These are phyloP conservation scores for Metallyticus violacea DNA, from an alignment of 2,888 invertebrate genomes.

Conservation along the genomic window DNA sequence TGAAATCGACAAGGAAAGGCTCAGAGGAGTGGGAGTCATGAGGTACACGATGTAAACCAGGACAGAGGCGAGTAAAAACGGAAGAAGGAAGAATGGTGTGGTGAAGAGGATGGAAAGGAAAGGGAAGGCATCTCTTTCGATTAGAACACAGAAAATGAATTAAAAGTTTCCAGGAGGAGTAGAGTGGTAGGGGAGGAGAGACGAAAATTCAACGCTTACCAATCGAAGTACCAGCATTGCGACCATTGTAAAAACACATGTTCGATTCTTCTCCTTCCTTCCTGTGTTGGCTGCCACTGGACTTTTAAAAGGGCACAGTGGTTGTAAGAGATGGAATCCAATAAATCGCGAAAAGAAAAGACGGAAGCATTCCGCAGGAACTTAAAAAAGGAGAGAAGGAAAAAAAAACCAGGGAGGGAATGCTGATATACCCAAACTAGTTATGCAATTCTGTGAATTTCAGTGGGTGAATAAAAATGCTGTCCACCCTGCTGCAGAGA, in stretches of 20 bases:
- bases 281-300: background rate
- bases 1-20: background rate
- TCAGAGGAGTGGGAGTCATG: background rate
- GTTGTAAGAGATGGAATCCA: background rate
- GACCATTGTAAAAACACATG: constrained; percentile 1
- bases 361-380: background rate
- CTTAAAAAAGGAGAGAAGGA: background rate
- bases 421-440: background rate
- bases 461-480: background rate
- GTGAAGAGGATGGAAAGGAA: background rate
- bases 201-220: background rate
- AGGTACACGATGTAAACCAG: constrained; percentile 1
- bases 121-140: constrained; percentile 1
- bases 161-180: constrained; percentile 24
- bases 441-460: background rate
- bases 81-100: background rate
- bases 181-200: background rate
- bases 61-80: background rate
- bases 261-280: background rate
- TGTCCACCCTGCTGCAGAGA: background rate
- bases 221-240: background rate
- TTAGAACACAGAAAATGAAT: constrained; percentile 29
- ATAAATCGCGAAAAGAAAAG: background rate
- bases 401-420: background rate
- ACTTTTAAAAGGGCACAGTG: background rate